phyloP scores from a whole-genome alignment of 2,797 vertebrate genomes.

The Echiichthys vipera region DNA sequence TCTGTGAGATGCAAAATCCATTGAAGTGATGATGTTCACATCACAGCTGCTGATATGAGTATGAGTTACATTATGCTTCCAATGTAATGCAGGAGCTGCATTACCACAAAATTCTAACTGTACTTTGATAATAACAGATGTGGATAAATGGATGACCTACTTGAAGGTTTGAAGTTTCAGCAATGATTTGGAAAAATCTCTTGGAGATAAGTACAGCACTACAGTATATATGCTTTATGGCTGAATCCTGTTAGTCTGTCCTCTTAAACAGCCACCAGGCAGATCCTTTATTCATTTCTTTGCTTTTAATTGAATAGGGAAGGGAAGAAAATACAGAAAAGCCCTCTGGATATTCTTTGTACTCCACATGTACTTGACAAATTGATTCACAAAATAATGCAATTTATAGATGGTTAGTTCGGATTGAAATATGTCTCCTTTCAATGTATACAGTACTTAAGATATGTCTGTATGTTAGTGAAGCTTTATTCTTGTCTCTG shows the following conservation, averaged over 20 bases:
- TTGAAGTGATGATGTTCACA: background rate
- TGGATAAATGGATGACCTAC: background rate
- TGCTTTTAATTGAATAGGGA: constrained; percentile 32
- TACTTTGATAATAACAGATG: background rate
- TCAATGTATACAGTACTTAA: constrained; percentile 4
- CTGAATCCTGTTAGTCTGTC: constrained; percentile 6
- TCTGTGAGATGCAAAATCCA: background rate
- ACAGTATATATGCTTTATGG: background rate
- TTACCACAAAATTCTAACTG: background rate
- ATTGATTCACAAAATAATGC: constrained; percentile 14
- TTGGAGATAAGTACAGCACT: background rate
- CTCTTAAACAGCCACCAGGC: background rate
- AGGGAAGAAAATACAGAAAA: constrained; percentile 36
- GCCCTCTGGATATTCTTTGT: constrained; percentile 32
- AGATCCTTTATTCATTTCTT: background rate
- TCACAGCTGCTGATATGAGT: background rate
- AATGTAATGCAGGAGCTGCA: background rate
- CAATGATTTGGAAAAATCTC: constrained; percentile 7
- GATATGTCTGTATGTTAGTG: background rate
- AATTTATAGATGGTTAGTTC: constrained; percentile 17
- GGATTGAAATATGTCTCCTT: constrained; percentile 15
- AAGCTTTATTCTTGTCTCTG: constrained; percentile 15
- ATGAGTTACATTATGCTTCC: background rate
- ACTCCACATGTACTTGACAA: constrained; percentile 13
- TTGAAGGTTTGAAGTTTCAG: constrained; percentile 3